Base-by-base conservation (phyloP, 2,888 invertebrate species). In the Ellobium chinense region DNA sequence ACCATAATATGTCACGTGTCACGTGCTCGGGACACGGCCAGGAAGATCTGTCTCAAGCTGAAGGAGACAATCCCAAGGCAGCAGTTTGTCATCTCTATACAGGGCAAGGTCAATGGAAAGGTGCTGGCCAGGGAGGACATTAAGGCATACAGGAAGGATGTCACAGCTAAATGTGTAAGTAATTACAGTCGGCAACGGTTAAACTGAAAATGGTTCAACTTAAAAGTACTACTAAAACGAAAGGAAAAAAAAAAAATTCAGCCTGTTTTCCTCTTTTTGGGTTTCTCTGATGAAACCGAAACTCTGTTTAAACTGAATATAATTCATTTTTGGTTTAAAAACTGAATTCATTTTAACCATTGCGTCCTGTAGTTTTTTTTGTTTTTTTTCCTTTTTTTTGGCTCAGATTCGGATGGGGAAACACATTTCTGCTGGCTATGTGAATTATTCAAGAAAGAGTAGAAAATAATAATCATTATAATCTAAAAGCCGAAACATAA, bases 71-170 rank as follows among this genome's bases (percentile, higher is more conserved):
- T 99, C 90, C 98, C 98, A 0, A 94, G 96, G 74, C 98, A 99
- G 93, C 95, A 96, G 95, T 95, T 97, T 85, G 87, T 87, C 94
- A 95, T 99, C 83, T 95, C 96, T 1, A 95, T 99, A 83, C 98
- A 99, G 94, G 98, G 97, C 0, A 94, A 95, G 31, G 95, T 96
- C 0, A 95, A 95, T 18, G 95, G 95, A 24, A 97, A 96, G 94
- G 94, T 98, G 1, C 91, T 97, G 18, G 96, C 97, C 0, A 95
- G 98, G 87, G 97, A 97, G 94, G 97, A 96, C 76, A 94, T 99
- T 54, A 97, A 96, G 91, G 95, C 98, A 0, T 96, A 95, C 87
- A 95, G 97, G 87, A 99, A 99, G 94, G 98, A 99, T 94, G 98
- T 99, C 0, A 96, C 97, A 0, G 96, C 97, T 0, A 98, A 98